phyloP scores from a whole-genome alignment of 1,140 invertebrate species.

The Zaprionus camerounensis region DNA sequence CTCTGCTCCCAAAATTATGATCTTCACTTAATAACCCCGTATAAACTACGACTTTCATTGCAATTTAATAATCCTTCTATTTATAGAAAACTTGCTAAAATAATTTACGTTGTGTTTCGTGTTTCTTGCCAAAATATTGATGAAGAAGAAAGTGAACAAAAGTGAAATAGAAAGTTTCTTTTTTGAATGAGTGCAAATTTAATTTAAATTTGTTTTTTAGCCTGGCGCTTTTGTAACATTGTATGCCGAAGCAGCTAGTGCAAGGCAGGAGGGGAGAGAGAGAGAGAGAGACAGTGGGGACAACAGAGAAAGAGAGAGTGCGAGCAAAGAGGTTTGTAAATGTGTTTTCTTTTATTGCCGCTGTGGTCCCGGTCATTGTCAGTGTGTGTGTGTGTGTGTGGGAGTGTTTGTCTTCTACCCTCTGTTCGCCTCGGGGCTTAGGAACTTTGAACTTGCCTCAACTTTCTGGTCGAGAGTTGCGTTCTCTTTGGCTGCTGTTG shows the following conservation, averaged over 20 bases:
- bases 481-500: constrained; percentile 27
- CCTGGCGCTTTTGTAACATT: constrained; percentile 43
- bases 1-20: no score
- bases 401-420: constrained; percentile 9
- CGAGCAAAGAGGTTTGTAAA: constrained; percentile 27
- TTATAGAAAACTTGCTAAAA: constrained; percentile 8
- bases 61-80: constrained; percentile 1
- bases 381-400: constrained; percentile 8
- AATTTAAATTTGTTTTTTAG: constrained; percentile 61
- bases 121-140: constrained; percentile 24
- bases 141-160: constrained; percentile 9
- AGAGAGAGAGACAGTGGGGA: constrained; percentile 5
- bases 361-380: constrained; percentile 17
- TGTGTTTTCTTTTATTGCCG: constrained; percentile 51
- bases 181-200: constrained; percentile 47
- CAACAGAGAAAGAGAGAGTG: constrained; percentile 3
- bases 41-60: background rate
- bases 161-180: constrained; percentile 28
- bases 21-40: no score
- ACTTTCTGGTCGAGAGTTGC: constrained; percentile 59
- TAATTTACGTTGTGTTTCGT: constrained; percentile 8
- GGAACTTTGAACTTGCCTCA: constrained; percentile 76
- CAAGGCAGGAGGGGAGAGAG: background rate
- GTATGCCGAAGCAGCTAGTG: background rate
- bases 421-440: constrained; percentile 52